Conservation (phyloP, 53 echinoderm and acorn worm species). For the Crossaster papposus region DNA sequence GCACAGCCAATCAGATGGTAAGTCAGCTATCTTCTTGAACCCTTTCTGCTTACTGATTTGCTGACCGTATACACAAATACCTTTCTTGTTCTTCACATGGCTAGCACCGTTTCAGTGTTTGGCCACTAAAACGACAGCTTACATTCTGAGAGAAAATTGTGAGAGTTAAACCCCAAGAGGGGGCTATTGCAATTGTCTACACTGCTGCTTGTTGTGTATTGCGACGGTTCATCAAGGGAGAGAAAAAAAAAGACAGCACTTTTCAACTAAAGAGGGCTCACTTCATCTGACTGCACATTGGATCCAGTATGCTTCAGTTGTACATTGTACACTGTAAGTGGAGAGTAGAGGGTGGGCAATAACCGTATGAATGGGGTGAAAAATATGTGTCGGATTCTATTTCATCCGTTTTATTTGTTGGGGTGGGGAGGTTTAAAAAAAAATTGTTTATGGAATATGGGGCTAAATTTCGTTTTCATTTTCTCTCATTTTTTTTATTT, state of each 20-base stretch:
- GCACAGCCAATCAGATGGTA: slow-evolving; percentile 93
- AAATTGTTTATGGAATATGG: too few relatives aligned
- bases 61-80: too few relatives aligned
- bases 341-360: too few relatives aligned
- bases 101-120: too few relatives aligned
- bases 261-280: slow-evolving; percentile 49
- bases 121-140: too few relatives aligned
- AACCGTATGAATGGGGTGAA: too few relatives aligned
- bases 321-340: neutral
- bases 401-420: too few relatives aligned
- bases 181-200: neutral
- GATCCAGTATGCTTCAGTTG: neutral
- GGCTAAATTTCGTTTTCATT: too few relatives aligned
- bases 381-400: too few relatives aligned
- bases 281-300: neutral
- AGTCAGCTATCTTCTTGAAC: slow-evolving; percentile 36
- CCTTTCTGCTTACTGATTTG: neutral
- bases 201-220: neutral
- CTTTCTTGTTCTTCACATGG: too few relatives aligned
- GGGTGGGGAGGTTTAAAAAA: too few relatives aligned
- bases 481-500: too few relatives aligned
- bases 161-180: slow-evolving; percentile 33
- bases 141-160: neutral
- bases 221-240: neutral
- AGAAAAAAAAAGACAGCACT: neutral